These are phyloP conservation scores for Drosophila yakuba DNA, from an alignment of 1,140 invertebrate genomes.

Conservation along the genomic window DNA sequence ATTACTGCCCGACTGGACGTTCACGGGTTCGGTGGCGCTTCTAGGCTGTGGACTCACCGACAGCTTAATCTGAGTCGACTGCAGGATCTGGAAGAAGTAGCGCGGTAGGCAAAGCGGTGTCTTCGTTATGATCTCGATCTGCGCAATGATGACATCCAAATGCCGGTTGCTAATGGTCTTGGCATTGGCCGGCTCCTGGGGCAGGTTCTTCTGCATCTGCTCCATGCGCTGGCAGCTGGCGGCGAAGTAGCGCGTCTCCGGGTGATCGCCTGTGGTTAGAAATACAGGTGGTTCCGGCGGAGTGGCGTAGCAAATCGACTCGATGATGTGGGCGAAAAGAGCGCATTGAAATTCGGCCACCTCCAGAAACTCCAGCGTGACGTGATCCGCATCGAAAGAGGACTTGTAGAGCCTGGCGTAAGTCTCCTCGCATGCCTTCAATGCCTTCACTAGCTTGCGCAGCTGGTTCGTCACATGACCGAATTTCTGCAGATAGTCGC, in stretches of 20 bases:
- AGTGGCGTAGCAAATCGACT: slow-evolving; percentile 78
- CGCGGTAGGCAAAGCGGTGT: slow-evolving; percentile 87
- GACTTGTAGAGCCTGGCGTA: slow-evolving; percentile 95
- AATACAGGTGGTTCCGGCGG: slow-evolving; percentile 78
- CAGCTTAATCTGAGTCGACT: slow-evolving; percentile 92
- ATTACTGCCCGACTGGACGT: slow-evolving; percentile 91
- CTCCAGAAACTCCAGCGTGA: slow-evolving; percentile 92
- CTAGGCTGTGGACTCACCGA: slow-evolving; percentile 93
- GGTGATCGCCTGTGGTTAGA: slow-evolving; percentile 71
- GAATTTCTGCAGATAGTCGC: slow-evolving; percentile 93
- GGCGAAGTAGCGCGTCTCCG: slow-evolving; percentile 78
- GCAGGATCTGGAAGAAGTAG: slow-evolving; percentile 95
- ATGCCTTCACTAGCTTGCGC: slow-evolving; percentile 87
- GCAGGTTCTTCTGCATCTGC: slow-evolving; percentile 71
- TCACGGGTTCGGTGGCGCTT: slow-evolving; percentile 90
- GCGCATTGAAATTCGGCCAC: slow-evolving; percentile 85
- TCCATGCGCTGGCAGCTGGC: slow-evolving; percentile 73
- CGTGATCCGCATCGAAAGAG: slow-evolving; percentile 96
- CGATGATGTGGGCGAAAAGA: slow-evolving; percentile 78
- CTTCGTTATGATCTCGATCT: slow-evolving; percentile 81
- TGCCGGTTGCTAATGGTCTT: slow-evolving; percentile 81
- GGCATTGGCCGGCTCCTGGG: slow-evolving; percentile 66
- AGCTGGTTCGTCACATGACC: slow-evolving; percentile 92
- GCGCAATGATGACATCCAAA: slow-evolving; percentile 75
- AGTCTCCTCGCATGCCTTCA: slow-evolving; percentile 90